phyloP scores from a whole-genome alignment of 1,140 invertebrate genomes.

The Drosophila biarmipes region DNA sequence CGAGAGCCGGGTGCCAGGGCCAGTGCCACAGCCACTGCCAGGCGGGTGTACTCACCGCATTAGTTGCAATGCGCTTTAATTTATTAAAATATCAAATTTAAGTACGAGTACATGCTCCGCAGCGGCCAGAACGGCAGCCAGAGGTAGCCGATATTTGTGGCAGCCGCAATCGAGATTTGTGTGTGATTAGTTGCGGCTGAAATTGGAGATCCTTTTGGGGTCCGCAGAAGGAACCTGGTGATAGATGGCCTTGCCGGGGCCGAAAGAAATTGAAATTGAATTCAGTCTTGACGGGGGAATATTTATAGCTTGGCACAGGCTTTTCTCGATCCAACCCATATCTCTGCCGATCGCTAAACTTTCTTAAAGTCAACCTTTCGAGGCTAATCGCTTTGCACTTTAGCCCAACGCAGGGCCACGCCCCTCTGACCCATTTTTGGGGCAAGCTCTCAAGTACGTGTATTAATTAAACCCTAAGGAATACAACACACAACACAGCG shows the following conservation, averaged over 20 bases:
- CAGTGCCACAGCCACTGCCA: constrained; percentile 1
- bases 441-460: constrained; percentile 1
- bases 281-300: constrained; percentile 21
- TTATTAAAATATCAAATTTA: constrained; percentile 82
- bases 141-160: constrained; percentile 49
- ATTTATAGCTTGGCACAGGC: not conserved
- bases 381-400: constrained; percentile 25
- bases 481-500: not conserved
- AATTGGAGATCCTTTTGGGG: constrained; percentile 49
- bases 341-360: not conserved
- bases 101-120: constrained; percentile 69
- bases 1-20: not conserved
- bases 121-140: constrained; percentile 16
- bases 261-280: constrained; percentile 43
- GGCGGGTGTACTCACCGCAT: constrained; percentile 51
- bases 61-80: constrained; percentile 74
- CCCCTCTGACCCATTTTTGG: constrained; percentile 28
- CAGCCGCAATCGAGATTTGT: constrained; percentile 51
- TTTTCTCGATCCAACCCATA: not conserved
- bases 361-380: constrained; percentile 10
- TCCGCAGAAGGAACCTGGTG: constrained; percentile 14
- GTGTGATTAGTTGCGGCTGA: constrained; percentile 53
- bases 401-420: constrained; percentile 11
- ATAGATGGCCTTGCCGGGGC: constrained; percentile 15
- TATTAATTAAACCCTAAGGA: constrained; percentile 69